phyloP scores from a whole-genome alignment of 2,888 invertebrate species.

The Tenthredo distinguenda region DNA sequence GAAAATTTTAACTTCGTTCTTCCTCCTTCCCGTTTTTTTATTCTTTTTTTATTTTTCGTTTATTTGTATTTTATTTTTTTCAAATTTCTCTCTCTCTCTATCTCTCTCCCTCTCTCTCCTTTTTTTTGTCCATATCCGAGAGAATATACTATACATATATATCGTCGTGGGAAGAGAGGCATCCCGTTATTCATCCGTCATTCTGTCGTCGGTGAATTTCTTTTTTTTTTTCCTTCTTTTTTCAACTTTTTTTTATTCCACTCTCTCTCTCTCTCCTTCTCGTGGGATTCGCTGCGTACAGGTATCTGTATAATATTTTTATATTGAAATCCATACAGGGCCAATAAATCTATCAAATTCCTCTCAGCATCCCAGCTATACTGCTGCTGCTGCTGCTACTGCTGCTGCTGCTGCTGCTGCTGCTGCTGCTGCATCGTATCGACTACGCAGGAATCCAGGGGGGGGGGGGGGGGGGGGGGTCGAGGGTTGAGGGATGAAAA shows the following conservation, averaged over 20 bases:
- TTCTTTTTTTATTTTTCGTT: not conserved
- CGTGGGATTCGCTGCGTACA: not conserved
- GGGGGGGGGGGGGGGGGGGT: too few relatives aligned
- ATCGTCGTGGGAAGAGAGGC: not conserved
- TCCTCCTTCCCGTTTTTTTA: not conserved
- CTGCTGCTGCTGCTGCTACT: not conserved
- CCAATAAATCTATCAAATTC: constrained; percentile 72
- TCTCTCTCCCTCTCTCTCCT: not conserved
- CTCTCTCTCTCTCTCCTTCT: not conserved
- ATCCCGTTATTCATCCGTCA: constrained; percentile 17
- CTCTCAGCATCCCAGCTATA: constrained; percentile 54
- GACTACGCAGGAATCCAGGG: not conserved
- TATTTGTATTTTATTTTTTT: too few relatives aligned
- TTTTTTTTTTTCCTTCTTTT: not conserved
- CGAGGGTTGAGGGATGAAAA: not conserved
- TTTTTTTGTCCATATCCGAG: not conserved
- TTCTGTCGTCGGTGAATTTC: constrained; percentile 13
- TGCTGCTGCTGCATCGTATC: not conserved
- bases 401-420: not conserved
- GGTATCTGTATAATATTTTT: constrained; percentile 65
- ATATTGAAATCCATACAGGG: constrained; percentile 68
- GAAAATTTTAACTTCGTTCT: too few relatives aligned
- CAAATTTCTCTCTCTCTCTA: not conserved
- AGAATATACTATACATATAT: not conserved
- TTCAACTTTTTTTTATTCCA: not conserved